Evolutionary conservation across 2,797 vertebrate species (phyloP).

Genomic region (Anolis apletophallus): DNA sequence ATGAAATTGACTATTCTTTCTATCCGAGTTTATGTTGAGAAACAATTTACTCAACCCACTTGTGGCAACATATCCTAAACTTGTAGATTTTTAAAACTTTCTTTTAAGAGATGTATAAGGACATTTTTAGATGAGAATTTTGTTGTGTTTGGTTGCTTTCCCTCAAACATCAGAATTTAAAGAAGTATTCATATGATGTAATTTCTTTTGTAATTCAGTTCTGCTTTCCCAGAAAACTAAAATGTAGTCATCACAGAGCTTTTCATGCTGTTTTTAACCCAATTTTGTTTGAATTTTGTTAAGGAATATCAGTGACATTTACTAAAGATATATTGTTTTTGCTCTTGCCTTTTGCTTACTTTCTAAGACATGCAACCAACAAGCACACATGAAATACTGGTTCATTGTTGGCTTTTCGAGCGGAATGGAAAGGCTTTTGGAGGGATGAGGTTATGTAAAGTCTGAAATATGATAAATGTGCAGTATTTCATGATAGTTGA

Average conservation of each 20-base stretch:
- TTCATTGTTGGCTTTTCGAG: background rate
- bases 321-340: background rate
- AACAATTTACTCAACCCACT: background rate
- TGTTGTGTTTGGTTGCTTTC: background rate
- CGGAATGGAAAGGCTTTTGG: background rate
- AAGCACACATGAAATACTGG: background rate
- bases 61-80: background rate
- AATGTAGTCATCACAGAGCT: background rate
- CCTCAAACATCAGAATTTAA: background rate
- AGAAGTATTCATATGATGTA: background rate
- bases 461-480: background rate
- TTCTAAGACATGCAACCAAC: background rate
- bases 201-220: background rate
- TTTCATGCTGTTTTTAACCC: background rate
- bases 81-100: background rate
- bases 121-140: background rate
- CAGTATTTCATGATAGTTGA: background rate
- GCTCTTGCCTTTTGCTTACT: background rate
- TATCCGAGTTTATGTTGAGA: background rate
- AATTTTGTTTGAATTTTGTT: background rate
- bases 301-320: background rate
- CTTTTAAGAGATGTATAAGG: no score
- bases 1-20: background rate
- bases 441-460: background rate
- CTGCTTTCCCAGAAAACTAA: background rate